Conservation (phyloP, 2,888 invertebrate species). For the Sturmia bella region DNA sequence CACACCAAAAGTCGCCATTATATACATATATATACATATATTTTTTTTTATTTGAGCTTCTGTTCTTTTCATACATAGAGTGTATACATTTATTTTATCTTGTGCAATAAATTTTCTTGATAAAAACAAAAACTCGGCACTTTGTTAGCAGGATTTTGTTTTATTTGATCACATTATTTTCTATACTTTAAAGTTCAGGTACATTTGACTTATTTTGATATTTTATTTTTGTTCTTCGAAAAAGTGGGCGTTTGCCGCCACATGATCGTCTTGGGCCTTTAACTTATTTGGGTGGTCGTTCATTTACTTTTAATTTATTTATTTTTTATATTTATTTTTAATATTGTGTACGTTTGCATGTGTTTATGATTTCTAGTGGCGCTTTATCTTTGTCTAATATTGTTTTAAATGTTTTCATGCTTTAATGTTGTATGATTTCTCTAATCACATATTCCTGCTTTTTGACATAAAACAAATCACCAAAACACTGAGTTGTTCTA, state of each 20-base stretch:
- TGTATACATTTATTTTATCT: too few relatives aligned
- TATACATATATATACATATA: background rate
- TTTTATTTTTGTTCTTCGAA: slow-evolving; percentile 11
- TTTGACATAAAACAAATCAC: slow-evolving; percentile 10
- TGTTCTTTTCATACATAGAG: too few relatives aligned
- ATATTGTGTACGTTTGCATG: slow-evolving; percentile 37
- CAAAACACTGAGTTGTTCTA: slow-evolving; percentile 34
- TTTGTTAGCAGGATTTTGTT: slow-evolving; percentile 1
- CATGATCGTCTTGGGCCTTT: slow-evolving; percentile 11
- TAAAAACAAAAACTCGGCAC: too few relatives aligned
- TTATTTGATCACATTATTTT: background rate
- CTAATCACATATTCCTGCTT: slow-evolving; percentile 18
- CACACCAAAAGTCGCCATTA: slow-evolving; percentile 19
- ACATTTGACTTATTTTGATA: slow-evolving; percentile 18
- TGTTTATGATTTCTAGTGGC: slow-evolving; percentile 19
- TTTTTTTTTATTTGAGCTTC: background rate
- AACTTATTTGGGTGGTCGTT: slow-evolving; percentile 17
- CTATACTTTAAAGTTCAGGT: slow-evolving; percentile 18
- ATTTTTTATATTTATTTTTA: slow-evolving; percentile 11
- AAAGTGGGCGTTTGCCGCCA: slow-evolving; percentile 21
- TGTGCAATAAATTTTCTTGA: background rate
- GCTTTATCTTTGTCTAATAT: slow-evolving; percentile 24
- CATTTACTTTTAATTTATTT: slow-evolving; percentile 10
- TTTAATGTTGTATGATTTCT: slow-evolving; percentile 39
- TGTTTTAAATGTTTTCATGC: slow-evolving; percentile 29